Evolutionary conservation across 1,140 invertebrate species (phyloP).

Genomic region (Drosophila truncata): DNA sequence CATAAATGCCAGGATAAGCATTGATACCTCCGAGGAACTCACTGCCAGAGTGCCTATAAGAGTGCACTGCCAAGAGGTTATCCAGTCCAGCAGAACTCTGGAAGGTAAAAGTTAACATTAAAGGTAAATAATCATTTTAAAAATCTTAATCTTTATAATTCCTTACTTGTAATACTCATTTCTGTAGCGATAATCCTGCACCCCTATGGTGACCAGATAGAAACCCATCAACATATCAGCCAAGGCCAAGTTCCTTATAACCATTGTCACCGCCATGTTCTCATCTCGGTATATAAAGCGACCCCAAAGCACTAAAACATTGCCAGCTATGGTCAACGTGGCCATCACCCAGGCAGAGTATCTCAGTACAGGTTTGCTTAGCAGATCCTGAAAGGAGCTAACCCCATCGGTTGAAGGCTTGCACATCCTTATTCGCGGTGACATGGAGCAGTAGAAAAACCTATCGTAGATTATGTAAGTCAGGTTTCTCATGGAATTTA

Average conservation of each 20-base stretch:
- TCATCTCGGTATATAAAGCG: constrained; percentile 88
- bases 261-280: constrained; percentile 87
- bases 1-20: constrained; percentile 91
- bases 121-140: not conserved
- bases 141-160: not conserved
- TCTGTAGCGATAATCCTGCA: constrained; percentile 89
- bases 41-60: constrained; percentile 89
- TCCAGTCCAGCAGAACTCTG: constrained; percentile 88
- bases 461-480: constrained; percentile 89
- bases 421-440: constrained; percentile 88
- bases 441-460: constrained; percentile 90
- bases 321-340: constrained; percentile 88
- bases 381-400: constrained; percentile 89
- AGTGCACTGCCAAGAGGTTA: constrained; percentile 89
- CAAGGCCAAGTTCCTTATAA: constrained; percentile 91
- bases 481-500: constrained; percentile 86
- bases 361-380: constrained; percentile 88
- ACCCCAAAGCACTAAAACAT: constrained; percentile 89
- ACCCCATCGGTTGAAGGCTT: constrained; percentile 90
- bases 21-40: constrained; percentile 90
- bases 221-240: constrained; percentile 93
- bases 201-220: constrained; percentile 90
- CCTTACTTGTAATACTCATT: constrained; percentile 87
- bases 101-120: not conserved
- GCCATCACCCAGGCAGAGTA: constrained; percentile 91